Conservation (phyloP, 2,113 vertebrate genomes). For the Zosterops borbonicus region DNA sequence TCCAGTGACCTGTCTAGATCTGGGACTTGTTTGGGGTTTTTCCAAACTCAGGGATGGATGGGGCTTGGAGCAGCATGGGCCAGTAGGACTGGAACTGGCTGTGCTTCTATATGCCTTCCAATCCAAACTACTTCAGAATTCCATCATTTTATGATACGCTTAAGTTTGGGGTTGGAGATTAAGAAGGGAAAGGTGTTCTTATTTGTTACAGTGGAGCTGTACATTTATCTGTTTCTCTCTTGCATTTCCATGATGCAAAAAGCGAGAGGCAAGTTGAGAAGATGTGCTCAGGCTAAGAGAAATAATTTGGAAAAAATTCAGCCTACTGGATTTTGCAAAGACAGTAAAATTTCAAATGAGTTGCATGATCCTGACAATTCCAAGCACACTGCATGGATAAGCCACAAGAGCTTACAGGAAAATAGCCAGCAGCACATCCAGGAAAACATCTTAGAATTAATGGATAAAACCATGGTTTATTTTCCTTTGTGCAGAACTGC, state of each 20-base stretch:
- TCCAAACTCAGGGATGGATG: not conserved
- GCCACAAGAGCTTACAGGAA: not conserved
- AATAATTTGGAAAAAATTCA: not conserved
- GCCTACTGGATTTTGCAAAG: not conserved
- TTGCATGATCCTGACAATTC: not conserved
- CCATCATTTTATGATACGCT: not conserved
- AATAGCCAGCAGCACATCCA: not conserved
- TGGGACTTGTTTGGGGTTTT: not conserved
- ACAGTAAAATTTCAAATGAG: not conserved
- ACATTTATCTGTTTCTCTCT: not conserved
- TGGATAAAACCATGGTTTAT: not conserved
- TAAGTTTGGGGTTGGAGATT: not conserved
- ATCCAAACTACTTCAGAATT: not conserved
- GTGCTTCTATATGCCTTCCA: not conserved
- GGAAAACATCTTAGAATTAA: not conserved
- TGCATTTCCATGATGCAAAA: slow-evolving; percentile 64
- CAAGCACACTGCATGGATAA: not conserved
- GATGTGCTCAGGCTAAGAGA: not conserved
- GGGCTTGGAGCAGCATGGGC: not conserved
- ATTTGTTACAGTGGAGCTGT: not conserved
- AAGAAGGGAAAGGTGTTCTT: not conserved
- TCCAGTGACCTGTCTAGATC: not conserved
- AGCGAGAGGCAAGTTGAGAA: not conserved
- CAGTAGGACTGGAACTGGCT: not conserved
- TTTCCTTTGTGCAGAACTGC: not conserved